phyloP scores from a whole-genome alignment of 53 echinoderm and acorn worm species.

The Hippasteria phrygiana region DNA sequence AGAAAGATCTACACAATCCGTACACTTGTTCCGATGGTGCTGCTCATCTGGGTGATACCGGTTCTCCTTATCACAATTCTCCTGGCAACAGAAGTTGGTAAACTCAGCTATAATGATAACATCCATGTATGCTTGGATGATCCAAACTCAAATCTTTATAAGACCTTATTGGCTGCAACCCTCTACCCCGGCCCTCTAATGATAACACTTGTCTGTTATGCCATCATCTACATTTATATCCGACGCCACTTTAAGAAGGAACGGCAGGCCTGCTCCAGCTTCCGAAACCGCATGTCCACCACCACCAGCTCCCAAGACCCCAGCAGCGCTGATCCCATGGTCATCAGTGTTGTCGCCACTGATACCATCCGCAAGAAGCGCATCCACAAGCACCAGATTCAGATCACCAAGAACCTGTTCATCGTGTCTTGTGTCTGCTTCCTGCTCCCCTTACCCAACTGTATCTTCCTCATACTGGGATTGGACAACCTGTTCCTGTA shows the following conservation, averaged over 20 bases:
- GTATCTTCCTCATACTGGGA: constrained; percentile 32
- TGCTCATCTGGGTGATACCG: constrained; percentile 27
- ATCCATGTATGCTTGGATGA: constrained; percentile 38
- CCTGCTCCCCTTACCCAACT: constrained; percentile 45
- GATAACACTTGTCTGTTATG: constrained; percentile 29
- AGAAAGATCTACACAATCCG: background rate
- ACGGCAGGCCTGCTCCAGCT: background rate
- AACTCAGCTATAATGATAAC: constrained; percentile 19
- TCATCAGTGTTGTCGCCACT: background rate
- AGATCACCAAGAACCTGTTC: constrained; percentile 58
- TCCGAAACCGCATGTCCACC: background rate
- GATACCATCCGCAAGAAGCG: constrained; percentile 37
- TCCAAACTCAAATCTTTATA: background rate
- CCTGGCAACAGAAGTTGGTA: constrained; percentile 8
- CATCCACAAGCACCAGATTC: constrained; percentile 54
- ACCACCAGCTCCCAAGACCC: constrained; percentile 20
- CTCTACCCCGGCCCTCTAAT: constrained; percentile 26
- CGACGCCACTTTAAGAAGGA: constrained; percentile 47
- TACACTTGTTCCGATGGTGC: constrained; percentile 24
- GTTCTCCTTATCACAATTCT: background rate
- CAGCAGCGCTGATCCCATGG: background rate
- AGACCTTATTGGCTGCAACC: constrained; percentile 15
- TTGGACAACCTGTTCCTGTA: constrained; percentile 40
- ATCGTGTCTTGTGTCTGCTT: constrained; percentile 52
- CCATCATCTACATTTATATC: constrained; percentile 34